Evolutionary conservation across 1,140 invertebrate genomes (phyloP).

Genomic region (Pentalonia nigronervosa): DNA sequence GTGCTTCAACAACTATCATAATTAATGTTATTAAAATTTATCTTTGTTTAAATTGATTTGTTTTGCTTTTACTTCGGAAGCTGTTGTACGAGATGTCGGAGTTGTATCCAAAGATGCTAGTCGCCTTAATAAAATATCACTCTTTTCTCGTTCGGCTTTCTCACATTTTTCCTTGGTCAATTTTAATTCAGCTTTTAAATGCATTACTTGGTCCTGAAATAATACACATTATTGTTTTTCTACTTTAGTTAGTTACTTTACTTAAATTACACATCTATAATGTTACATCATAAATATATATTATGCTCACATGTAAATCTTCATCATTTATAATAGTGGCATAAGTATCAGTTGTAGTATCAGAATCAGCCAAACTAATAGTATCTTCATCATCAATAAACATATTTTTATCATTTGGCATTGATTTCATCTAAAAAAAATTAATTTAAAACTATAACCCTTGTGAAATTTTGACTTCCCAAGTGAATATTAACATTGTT

Average conservation of each 20-base stretch:
- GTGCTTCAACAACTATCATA: conserved; percentile 69
- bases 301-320: conserved; percentile 38
- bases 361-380: conserved; percentile 49
- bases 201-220: conserved; percentile 64
- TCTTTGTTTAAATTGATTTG: neutral
- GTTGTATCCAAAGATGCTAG: conserved; percentile 78
- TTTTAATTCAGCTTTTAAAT: conserved; percentile 72
- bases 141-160: conserved; percentile 84
- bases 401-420: conserved; percentile 11
- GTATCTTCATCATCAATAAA: conserved; percentile 29
- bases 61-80: conserved; percentile 68
- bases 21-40: conserved; percentile 21
- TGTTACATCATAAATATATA: neutral
- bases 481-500: conserved; percentile 58
- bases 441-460: conserved; percentile 51
- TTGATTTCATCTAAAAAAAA: conserved; percentile 44
- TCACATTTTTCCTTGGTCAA: conserved; percentile 71
- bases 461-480: conserved; percentile 40
- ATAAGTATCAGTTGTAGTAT: conserved; percentile 63
- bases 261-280: neutral
- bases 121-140: conserved; percentile 79
- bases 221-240: conserved; percentile 16
- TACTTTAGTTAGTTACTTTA: neutral
- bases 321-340: conserved; percentile 65
- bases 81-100: conserved; percentile 72